These are phyloP conservation scores for Artibeus lituratus DNA, from an alignment of 2,797 vertebrate species.

Conservation along the genomic window DNA sequence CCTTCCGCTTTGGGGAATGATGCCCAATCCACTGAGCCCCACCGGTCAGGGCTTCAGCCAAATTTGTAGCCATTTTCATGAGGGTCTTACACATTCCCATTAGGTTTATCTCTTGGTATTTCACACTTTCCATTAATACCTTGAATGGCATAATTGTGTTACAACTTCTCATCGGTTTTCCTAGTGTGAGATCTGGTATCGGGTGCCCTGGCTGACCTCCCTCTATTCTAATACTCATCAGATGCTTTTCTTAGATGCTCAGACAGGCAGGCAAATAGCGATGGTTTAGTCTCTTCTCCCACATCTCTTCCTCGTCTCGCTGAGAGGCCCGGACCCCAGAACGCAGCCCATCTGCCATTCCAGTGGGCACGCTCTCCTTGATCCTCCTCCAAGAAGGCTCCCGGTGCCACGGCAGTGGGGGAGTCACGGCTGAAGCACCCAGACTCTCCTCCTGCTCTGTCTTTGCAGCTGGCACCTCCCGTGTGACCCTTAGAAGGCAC, in stretches of 20 bases:
- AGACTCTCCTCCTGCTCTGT: not conserved
- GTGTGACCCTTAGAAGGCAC: not conserved
- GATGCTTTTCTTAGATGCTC: not conserved
- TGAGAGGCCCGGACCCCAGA: not conserved
- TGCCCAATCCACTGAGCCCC: not conserved
- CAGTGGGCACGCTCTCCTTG: rapidly evolving
- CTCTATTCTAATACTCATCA: not conserved
- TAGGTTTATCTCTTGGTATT: not conserved
- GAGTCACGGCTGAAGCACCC: too few relatives aligned
- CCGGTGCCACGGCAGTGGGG: not conserved
- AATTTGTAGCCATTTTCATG: not conserved
- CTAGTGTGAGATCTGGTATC: not conserved
- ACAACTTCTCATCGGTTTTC: not conserved
- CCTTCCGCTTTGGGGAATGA: not conserved
- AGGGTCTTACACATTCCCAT: not conserved
- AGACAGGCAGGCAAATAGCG: not conserved
- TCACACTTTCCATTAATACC: not conserved
- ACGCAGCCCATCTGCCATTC: rapidly evolving
- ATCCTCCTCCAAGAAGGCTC: not conserved
- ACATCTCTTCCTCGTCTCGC: not conserved
- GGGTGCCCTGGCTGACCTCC: not conserved
- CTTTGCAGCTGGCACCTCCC: not conserved
- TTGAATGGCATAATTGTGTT: not conserved
- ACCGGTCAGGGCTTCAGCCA: not conserved
- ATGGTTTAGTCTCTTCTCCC: not conserved